A percentile compares a stretch with the other conserved stretches of the same genome.
These are phyloP conservation scores for Lanius collurio DNA, from an alignment of 2,113 vertebrate species.

Conservation along the genomic window DNA sequence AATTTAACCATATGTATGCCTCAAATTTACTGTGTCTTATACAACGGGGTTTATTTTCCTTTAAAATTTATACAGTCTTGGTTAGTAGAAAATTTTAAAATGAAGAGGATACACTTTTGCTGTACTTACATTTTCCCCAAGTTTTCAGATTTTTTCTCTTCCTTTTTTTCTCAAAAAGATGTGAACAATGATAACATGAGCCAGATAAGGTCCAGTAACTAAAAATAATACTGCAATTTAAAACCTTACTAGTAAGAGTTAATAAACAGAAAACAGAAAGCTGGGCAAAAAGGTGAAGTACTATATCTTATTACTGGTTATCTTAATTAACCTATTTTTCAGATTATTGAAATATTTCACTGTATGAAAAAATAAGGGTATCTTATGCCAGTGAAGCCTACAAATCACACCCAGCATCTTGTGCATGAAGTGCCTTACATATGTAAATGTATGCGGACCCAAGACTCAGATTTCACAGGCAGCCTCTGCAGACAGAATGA, in stretches of 20 bases:
- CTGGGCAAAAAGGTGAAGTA: background rate
- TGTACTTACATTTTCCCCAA: background rate
- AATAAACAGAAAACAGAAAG: background rate
- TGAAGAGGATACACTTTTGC: background rate
- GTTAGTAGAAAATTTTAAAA: background rate
- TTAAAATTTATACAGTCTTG: background rate
- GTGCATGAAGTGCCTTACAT: background rate
- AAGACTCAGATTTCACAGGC: slow-evolving; percentile 16
- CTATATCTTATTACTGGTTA: background rate
- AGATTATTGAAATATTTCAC: slow-evolving; percentile 7
- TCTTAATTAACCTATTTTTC: slow-evolving; percentile 22
- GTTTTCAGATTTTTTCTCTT: background rate
- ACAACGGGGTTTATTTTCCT: background rate
- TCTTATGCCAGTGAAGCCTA: background rate
- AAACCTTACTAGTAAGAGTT: background rate
- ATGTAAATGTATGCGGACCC: slow-evolving; percentile 38
- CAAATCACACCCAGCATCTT: background rate
- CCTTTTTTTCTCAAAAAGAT: background rate
- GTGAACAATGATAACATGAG: background rate
- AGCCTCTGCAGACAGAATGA: slow-evolving; percentile 10
- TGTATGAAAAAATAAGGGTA: background rate
- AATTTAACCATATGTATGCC: background rate
- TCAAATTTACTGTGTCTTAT: background rate
- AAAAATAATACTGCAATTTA: background rate
- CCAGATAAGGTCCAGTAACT: background rate